These are phyloP conservation scores for Litoditis marina DNA, from an alignment of 2,888 invertebrate genomes.

Conservation along the genomic window DNA sequence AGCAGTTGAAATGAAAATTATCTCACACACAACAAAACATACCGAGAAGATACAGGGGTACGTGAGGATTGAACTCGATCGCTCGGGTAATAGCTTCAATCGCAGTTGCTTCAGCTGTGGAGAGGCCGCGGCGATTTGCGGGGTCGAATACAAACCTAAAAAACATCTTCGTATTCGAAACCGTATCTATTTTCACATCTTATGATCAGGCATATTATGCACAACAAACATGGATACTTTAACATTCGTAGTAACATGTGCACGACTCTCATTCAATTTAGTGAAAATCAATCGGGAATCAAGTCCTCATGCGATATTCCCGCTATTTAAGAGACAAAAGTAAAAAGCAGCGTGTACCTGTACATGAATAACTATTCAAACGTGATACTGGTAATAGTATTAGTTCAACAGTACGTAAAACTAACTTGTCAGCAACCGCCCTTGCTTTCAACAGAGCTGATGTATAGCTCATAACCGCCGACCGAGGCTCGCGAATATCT, in stretches of 20 bases:
- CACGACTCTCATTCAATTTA: too few relatives aligned
- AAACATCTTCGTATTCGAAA: background rate
- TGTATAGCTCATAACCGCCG: constrained; percentile 90
- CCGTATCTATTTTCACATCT: background rate
- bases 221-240: too few relatives aligned
- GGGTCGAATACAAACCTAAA: constrained; percentile 51
- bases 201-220: too few relatives aligned
- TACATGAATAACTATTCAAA: too few relatives aligned
- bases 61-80: constrained; percentile 95
- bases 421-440: constrained; percentile 62
- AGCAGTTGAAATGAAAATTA: too few relatives aligned
- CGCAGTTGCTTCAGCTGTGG: constrained; percentile 83
- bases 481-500: constrained; percentile 88
- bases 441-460: constrained; percentile 85
- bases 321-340: too few relatives aligned
- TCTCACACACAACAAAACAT: background rate
- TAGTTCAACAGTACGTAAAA: too few relatives aligned
- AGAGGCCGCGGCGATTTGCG: constrained; percentile 69
- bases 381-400: too few relatives aligned
- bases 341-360: too few relatives aligned
- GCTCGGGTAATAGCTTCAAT: constrained; percentile 83
- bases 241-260: too few relatives aligned
- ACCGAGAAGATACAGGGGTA: constrained; percentile 63
- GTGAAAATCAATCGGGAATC: too few relatives aligned
- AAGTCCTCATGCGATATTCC: too few relatives aligned